These are phyloP conservation scores for Caenorhabditis japonica DNA, from an alignment of 2,888 invertebrate species.

Conservation along the genomic window DNA sequence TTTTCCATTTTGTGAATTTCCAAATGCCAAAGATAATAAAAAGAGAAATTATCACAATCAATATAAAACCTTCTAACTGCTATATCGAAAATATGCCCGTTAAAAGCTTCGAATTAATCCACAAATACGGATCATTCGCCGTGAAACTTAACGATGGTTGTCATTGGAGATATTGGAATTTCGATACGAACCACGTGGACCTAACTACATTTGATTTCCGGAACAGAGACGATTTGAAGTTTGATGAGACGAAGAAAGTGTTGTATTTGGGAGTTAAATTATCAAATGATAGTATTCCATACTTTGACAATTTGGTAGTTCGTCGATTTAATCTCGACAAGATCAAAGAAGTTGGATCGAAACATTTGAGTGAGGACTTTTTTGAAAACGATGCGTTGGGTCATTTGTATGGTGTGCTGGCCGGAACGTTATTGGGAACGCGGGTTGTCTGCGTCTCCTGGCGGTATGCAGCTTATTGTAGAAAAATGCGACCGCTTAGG, in stretches of 20 bases:
- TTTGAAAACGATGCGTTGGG: no score
- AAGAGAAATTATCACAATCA: no score
- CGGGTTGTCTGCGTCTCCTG: no score
- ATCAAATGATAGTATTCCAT: background rate
- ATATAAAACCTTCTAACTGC: no score
- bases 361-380: conserved; percentile 5
- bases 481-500: no score
- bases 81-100: no score
- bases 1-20: no score
- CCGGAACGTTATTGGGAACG: no score
- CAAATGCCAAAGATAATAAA: no score
- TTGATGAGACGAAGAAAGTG: background rate
- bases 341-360: conserved; percentile 8
- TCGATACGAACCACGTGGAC: conserved; percentile 10
- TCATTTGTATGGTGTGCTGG: no score
- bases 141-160: conserved; percentile 10
- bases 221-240: conserved; percentile 2
- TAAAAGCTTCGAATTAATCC: no score
- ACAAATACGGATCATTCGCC: conserved; percentile 17
- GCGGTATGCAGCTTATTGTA: no score
- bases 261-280: conserved; percentile 6
- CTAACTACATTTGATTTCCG: background rate
- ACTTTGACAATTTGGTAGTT: background rate
- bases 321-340: conserved; percentile 3
- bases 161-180: conserved; percentile 31